phyloP scores from a whole-genome alignment of 2,113 vertebrate species.

The Rhombomys opimus region DNA sequence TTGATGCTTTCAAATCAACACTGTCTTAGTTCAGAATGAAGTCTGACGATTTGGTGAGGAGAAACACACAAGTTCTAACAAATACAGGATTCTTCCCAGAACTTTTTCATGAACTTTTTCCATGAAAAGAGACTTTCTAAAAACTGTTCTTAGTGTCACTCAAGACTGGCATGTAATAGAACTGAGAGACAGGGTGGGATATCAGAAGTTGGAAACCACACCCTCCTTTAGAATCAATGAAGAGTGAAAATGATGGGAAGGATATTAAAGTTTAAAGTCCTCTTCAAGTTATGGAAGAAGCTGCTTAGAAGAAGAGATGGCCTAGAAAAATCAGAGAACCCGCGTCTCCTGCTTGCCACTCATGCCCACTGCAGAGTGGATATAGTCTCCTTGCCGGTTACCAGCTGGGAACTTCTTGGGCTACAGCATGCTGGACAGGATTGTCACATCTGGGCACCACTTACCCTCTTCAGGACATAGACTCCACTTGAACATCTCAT shows the following conservation, averaged over 20 bases:
- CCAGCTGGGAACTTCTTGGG: neutral
- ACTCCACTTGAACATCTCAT: rapidly evolving
- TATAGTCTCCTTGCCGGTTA: neutral
- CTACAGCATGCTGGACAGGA: neutral
- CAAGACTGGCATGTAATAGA: neutral
- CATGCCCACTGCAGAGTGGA: neutral
- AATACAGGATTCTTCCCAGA: neutral
- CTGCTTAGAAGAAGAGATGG: neutral
- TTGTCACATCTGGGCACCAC: no score
- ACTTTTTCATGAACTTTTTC: neutral
- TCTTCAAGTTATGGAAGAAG: neutral
- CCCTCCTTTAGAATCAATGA: neutral
- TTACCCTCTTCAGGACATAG: neutral
- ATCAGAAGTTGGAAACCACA: neutral
- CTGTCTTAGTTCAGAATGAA: neutral
- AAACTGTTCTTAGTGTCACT: neutral
- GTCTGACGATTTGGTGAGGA: neutral
- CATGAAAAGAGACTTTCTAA: neutral
- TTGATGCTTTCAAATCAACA: neutral
- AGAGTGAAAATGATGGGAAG: neutral
- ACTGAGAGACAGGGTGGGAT: neutral
- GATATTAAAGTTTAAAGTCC: constrained; percentile 28
- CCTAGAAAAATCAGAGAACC: neutral
- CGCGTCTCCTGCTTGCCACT: no score
- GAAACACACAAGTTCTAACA: neutral